These are phyloP conservation scores for Andrena praecox DNA, from an alignment of 2,888 invertebrate genomes.

Conservation along the genomic window DNA sequence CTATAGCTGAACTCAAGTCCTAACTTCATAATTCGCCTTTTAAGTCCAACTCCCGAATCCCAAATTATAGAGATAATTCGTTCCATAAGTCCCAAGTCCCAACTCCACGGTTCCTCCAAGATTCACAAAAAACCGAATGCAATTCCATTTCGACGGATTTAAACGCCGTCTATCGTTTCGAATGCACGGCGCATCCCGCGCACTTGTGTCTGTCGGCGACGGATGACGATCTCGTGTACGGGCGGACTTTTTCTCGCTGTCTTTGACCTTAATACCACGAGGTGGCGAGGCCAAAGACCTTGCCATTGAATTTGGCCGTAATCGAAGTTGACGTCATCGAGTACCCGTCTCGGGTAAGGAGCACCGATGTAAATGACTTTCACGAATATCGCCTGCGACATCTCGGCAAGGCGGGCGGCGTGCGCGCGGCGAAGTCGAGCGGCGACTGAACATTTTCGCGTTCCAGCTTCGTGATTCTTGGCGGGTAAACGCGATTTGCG, in stretches of 20 bases:
- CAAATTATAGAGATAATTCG: too few species aligned
- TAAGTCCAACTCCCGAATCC: too few species aligned
- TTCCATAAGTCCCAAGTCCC: too few species aligned
- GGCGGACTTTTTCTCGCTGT: slow-evolving; percentile 48
- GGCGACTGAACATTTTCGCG: slow-evolving; percentile 48
- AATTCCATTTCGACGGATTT: too few species aligned
- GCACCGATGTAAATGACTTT: slow-evolving; percentile 64
- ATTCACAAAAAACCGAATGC: too few species aligned
- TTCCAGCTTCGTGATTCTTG: slow-evolving; percentile 21
- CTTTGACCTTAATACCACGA: slow-evolving; percentile 70
- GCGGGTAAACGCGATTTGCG: slow-evolving; percentile 49
- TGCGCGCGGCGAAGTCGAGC: slow-evolving; percentile 38
- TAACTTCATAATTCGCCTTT: too few species aligned
- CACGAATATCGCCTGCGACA: slow-evolving; percentile 68
- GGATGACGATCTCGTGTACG: slow-evolving; percentile 9
- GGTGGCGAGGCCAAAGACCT: slow-evolving; percentile 73
- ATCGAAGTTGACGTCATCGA: slow-evolving; percentile 72
- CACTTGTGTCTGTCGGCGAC: neutral
- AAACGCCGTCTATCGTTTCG: too few species aligned
- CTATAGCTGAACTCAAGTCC: too few species aligned
- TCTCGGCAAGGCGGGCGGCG: slow-evolving; percentile 32
- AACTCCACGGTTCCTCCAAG: too few species aligned
- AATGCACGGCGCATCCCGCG: too few species aligned
- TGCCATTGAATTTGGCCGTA: slow-evolving; percentile 71
- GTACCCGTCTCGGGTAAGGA: slow-evolving; percentile 54